A percentile compares a stretch with the other conserved stretches of the same genome.
phyloP scores from a whole-genome alignment of 2,888 invertebrate species.

The Melanostoma scalare region DNA sequence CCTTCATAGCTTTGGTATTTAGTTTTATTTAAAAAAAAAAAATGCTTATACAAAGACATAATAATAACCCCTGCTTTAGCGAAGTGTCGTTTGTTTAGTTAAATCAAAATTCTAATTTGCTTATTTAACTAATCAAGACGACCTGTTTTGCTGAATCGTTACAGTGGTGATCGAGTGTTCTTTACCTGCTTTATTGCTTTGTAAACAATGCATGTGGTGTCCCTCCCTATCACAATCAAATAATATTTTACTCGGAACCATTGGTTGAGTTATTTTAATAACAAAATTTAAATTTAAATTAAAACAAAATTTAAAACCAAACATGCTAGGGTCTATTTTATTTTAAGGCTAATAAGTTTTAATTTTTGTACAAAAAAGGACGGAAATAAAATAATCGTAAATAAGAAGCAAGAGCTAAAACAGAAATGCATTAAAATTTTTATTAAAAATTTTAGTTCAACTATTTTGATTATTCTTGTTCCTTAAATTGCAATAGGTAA shows the following conservation, averaged over 20 bases:
- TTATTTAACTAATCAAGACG: conserved; percentile 54
- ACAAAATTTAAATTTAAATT: too few relatives aligned
- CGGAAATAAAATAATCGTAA: too few relatives aligned
- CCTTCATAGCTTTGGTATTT: conserved; percentile 1
- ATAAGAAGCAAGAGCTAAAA: too few relatives aligned
- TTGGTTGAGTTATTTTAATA: conserved; percentile 1
- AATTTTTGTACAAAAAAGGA: too few relatives aligned
- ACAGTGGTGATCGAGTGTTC: conserved; percentile 75
- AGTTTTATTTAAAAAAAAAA: neutral
- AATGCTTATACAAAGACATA: conserved; percentile 49
- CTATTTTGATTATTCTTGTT: too few relatives aligned
- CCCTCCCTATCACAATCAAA: conserved; percentile 59
- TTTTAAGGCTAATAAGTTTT: too few relatives aligned
- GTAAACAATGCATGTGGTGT: conserved; percentile 65
- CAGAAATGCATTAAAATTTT: too few relatives aligned
- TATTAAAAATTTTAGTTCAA: too few relatives aligned
- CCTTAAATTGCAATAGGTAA: too few relatives aligned
- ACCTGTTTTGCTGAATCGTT: conserved; percentile 71
- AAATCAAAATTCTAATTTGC: conserved; percentile 5
- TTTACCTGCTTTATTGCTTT: conserved; percentile 69
- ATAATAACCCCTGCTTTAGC: conserved; percentile 57
- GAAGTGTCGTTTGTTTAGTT: conserved; percentile 55
- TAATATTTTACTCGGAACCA: conserved; percentile 4
- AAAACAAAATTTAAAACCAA: too few relatives aligned
- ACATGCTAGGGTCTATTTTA: too few relatives aligned